phyloP scores from a whole-genome alignment of 2,888 invertebrate genomes.

The Rhamphomyia laevipes region DNA sequence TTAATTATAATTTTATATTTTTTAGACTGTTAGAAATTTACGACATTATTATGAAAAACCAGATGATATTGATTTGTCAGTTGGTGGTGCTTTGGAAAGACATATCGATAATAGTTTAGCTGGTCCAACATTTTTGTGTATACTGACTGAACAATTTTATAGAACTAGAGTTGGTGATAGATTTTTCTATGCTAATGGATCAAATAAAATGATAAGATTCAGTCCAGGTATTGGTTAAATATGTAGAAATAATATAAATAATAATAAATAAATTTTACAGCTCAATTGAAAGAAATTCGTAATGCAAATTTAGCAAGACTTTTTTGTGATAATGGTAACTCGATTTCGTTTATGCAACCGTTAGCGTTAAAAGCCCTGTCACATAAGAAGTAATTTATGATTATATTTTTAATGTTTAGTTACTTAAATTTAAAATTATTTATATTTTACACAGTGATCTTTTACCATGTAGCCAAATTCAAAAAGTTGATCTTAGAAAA shows the following conservation, averaged over 20 bases:
- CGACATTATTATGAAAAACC: slow-evolving; percentile 53
- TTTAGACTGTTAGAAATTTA: slow-evolving; percentile 46
- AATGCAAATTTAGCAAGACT: slow-evolving; percentile 59
- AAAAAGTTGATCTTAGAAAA: slow-evolving; percentile 41
- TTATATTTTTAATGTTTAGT: too few species aligned
- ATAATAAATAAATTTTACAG: slow-evolving; percentile 15
- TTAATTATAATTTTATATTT: not conserved
- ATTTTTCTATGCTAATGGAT: slow-evolving; percentile 67
- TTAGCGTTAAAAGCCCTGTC: slow-evolving; percentile 42
- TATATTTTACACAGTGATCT: slow-evolving; percentile 41
- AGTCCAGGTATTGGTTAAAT: slow-evolving; percentile 40
- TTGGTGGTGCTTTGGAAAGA: slow-evolving; percentile 69
- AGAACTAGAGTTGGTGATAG: slow-evolving; percentile 76
- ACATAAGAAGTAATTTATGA: not conserved
- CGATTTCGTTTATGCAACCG: slow-evolving; percentile 47
- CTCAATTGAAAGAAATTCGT: slow-evolving; percentile 59
- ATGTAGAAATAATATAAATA: not conserved
- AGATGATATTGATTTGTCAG: slow-evolving; percentile 76
- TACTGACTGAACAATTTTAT: slow-evolving; percentile 78
- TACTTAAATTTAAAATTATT: not conserved
- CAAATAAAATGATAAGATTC: slow-evolving; percentile 47
- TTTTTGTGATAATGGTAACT: slow-evolving; percentile 63
- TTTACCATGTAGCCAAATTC: slow-evolving; percentile 41
- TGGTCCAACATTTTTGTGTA: slow-evolving; percentile 82
- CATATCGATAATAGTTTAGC: slow-evolving; percentile 64